These are phyloP conservation scores for Lucilia sericata DNA, from an alignment of 1,140 invertebrate species.

Conservation along the genomic window DNA sequence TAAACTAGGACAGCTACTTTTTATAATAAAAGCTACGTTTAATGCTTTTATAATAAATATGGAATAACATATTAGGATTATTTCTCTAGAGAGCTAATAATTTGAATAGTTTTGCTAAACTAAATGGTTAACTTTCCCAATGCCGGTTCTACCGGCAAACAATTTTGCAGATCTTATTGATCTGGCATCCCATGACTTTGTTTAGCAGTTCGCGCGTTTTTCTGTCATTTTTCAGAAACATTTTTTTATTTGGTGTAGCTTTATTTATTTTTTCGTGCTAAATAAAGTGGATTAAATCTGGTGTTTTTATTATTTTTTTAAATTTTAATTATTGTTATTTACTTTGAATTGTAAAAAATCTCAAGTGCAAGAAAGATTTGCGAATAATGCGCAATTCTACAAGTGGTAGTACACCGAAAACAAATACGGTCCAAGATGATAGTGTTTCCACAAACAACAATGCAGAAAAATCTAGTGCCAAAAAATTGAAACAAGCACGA, in stretches of 20 bases:
- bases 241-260: constrained; percentile 28
- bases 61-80: too few species aligned
- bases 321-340: constrained; percentile 12
- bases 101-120: too few species aligned
- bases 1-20: too few species aligned
- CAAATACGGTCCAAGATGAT: constrained; percentile 16
- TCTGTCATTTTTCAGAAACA: constrained; percentile 26
- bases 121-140: too few species aligned
- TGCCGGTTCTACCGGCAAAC: too few species aligned
- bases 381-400: constrained; percentile 36
- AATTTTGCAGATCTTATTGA: not conserved
- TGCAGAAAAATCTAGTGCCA: constrained; percentile 53
- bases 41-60: too few species aligned
- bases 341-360: not conserved
- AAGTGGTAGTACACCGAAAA: not conserved
- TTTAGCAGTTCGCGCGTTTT: constrained; percentile 42
- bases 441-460: not conserved
- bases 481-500: constrained; percentile 67
- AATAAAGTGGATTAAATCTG: not conserved
- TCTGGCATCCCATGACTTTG: not conserved
- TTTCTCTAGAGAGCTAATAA: too few species aligned
- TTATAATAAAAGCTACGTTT: too few species aligned
- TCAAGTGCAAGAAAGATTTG: constrained; percentile 13
- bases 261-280: constrained; percentile 27
- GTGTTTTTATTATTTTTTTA: not conserved